Percentiles rank a stretch among this genome's conserved stretches.
These are phyloP conservation scores for Papilio machaon DNA, from an alignment of 1,140 invertebrate genomes.

Conservation along the genomic window DNA sequence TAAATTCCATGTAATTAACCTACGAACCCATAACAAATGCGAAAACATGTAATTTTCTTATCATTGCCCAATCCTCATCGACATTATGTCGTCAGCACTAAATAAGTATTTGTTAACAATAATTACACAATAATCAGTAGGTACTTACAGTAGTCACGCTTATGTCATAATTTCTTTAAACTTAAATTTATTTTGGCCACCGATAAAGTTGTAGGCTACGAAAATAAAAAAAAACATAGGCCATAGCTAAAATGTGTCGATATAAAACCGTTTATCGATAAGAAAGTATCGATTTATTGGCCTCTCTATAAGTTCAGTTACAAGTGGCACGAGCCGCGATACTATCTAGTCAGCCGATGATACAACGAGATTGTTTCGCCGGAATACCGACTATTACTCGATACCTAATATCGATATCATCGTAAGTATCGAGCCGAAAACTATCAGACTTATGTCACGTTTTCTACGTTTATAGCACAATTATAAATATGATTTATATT, in stretches of 20 bases:
- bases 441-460: conserved; percentile 11
- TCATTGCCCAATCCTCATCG: neutral
- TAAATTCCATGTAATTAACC: conserved; percentile 3
- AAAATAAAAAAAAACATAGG: conserved; percentile 34
- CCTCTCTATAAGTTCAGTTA: conserved; percentile 59
- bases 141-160: neutral
- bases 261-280: conserved; percentile 41
- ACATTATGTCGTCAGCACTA: neutral
- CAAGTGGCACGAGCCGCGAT: conserved; percentile 73
- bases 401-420: conserved; percentile 57
- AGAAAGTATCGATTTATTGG: conserved; percentile 21
- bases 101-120: neutral
- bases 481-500: neutral
- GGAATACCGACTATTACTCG: conserved; percentile 54
- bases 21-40: neutral
- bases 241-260: conserved; percentile 15
- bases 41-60: neutral
- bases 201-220: neutral
- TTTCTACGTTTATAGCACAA: conserved; percentile 18
- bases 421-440: conserved; percentile 49
- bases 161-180: neutral
- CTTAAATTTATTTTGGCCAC: neutral
- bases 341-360: conserved; percentile 64
- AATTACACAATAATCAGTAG: neutral
- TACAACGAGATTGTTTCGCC: conserved; percentile 70